These are phyloP conservation scores for Alectoris magna DNA, from an alignment of 2,797 vertebrate species.

Conservation along the genomic window DNA sequence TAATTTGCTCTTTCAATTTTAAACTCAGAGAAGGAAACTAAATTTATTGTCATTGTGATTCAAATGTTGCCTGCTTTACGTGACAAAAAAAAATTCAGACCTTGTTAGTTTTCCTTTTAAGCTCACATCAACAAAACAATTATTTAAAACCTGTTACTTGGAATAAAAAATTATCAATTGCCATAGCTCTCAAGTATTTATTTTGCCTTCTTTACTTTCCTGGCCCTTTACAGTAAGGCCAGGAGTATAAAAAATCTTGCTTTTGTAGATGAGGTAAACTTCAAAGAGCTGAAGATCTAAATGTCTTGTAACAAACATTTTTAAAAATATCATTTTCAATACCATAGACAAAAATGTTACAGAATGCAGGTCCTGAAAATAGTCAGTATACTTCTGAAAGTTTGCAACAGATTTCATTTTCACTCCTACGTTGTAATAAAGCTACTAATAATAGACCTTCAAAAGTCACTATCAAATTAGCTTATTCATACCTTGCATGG, in stretches of 20 bases:
- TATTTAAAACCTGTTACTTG: background rate
- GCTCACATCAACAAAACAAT: background rate
- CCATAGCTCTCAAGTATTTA: background rate
- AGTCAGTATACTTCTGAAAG: too few species aligned
- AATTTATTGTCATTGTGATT: background rate
- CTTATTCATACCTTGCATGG: background rate
- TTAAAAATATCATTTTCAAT: too few species aligned
- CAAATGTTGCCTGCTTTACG: background rate
- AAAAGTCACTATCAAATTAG: too few species aligned
- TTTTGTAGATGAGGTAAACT: conserved; percentile 62
- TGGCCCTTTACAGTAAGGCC: conserved; percentile 56
- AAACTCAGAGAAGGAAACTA: background rate
- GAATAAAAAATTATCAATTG: background rate
- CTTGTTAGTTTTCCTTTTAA: background rate
- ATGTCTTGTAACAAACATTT: background rate
- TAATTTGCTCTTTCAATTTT: background rate
- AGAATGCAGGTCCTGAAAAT: too few species aligned
- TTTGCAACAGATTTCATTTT: too few species aligned
- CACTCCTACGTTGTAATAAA: too few species aligned
- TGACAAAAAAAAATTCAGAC: background rate
- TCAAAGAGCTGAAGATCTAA: conserved; percentile 77
- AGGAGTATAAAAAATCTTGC: conserved; percentile 52
- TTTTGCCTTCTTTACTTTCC: background rate
- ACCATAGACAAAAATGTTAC: too few species aligned
- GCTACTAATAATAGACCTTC: too few species aligned